Base-by-base conservation (phyloP, 1,140 invertebrate genomes). In the Caenorhabditis tropicalis region DNA sequence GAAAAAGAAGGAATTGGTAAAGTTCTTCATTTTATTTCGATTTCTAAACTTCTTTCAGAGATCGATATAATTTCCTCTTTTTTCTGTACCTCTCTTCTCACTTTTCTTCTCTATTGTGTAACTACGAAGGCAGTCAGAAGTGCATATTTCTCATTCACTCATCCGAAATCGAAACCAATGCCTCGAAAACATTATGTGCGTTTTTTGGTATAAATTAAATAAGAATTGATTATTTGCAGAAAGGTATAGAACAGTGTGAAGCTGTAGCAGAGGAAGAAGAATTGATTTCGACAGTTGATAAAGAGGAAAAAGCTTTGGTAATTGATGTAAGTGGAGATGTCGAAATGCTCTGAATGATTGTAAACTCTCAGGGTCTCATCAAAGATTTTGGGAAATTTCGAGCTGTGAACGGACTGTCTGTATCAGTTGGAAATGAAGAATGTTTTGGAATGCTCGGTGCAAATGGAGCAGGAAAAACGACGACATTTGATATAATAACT, bases 401-500 rank as follows among this genome's bases (percentile, higher is more conserved):
- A 5, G 86, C 86, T 43, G 86, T 87, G 7, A 65, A 87, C 24
- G n/a, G 49, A 3, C 29, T 87, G 9, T 56, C 86, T 12, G 33
- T 87, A 29, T 84, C 36, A n/a, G 79, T 87, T 0, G 43, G 56
- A 16, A 10, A 24, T 16, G 74, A 74, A 19, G 83, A 87, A 80
- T 87, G 86, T 33, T 87, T 87, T 31, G 87, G 87, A 36, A 31
- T 87, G n/a, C 83, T 87, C 16, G 87, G 87, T 29, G 81, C 70
- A 24, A 87, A 87, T 60, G 87, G 87, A 33, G 86, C 87, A 16
- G 92, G 92, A 10, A 94, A 94, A 89, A 93, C 94, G 16, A 94
- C 93, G 15, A 93, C 93, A 15, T 94, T 94, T 86, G 92, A 93
- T 87, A 93, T 94, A 92, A 87, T 94, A 84, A 96, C 95, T 2